Percentiles rank a stretch among this genome's conserved stretches.
Evolutionary conservation across 2,113 vertebrate genomes (phyloP).

Genomic region (Sceloporus undulatus): DNA sequence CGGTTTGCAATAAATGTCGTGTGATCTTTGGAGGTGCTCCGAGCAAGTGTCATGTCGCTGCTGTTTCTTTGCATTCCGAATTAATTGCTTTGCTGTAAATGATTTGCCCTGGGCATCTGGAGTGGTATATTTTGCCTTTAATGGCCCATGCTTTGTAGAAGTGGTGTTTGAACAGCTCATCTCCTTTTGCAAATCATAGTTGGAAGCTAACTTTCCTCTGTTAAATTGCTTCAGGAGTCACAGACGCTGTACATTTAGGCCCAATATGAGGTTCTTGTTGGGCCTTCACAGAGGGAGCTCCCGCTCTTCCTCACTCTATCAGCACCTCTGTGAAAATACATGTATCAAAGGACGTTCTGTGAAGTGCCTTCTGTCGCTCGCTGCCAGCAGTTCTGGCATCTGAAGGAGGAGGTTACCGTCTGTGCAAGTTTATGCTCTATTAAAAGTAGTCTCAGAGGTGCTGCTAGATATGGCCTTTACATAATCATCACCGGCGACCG

Average conservation of each 20-base stretch:
- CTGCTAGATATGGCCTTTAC: neutral
- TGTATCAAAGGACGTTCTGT: neutral
- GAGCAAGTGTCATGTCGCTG: neutral
- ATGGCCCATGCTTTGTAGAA: neutral
- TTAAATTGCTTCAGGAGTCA: neutral
- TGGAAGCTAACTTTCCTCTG: neutral
- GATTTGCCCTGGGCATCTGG: constrained; percentile 4
- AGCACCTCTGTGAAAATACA: neutral
- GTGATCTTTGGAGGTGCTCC: constrained; percentile 28
- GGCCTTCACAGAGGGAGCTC: neutral
- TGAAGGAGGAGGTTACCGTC: neutral
- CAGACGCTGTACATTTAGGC: too few relatives aligned
- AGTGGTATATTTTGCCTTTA: neutral
- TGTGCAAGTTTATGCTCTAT: constrained; percentile 11
- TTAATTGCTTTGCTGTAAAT: constrained; percentile 12
- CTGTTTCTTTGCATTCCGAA: neutral
- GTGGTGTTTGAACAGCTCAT: neutral
- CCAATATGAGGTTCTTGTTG: neutral
- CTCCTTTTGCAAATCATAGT: neutral
- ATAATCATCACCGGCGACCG: constrained; percentile 6
- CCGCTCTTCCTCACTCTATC: neutral
- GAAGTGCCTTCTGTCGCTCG: neutral
- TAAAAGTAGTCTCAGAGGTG: neutral
- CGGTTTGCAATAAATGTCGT: constrained; percentile 38
- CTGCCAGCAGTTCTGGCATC: neutral